phyloP scores from a whole-genome alignment of 2,888 invertebrate species.

The Eilema caniola region DNA sequence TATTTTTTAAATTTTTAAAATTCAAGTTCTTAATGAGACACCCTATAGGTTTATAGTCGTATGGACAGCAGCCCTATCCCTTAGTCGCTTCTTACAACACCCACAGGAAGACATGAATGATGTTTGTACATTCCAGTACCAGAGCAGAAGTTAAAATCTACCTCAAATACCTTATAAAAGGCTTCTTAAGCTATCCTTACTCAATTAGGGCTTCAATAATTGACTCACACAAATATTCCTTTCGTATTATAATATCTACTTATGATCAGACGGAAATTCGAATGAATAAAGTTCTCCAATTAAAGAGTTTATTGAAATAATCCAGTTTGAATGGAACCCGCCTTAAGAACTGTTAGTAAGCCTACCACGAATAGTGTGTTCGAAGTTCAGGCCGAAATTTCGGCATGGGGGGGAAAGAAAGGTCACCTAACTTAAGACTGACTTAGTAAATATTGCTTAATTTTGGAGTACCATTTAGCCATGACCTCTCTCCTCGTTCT shows the following conservation, averaged over 20 bases:
- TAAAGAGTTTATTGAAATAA: slow-evolving; percentile 6
- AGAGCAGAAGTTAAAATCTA: too few species aligned
- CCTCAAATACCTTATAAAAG: background rate
- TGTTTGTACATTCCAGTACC: too few species aligned
- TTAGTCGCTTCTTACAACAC: too few species aligned
- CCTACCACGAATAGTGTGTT: background rate
- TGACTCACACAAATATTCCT: background rate
- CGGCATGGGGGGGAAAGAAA: background rate
- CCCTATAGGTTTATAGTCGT: too few species aligned
- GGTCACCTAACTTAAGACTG: too few species aligned
- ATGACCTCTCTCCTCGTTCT: too few species aligned
- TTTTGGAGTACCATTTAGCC: too few species aligned
- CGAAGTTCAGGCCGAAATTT: background rate
- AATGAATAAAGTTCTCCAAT: background rate
- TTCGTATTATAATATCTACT: background rate
- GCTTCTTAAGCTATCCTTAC: background rate
- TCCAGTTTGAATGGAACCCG: background rate
- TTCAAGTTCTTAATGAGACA: too few species aligned
- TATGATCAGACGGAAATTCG: background rate
- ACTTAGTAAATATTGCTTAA: too few species aligned
- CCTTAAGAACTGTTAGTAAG: background rate
- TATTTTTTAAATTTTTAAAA: too few species aligned
- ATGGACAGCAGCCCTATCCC: too few species aligned
- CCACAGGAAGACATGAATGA: too few species aligned
- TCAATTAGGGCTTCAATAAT: background rate